These are phyloP conservation scores for Microchrysa polita DNA, from an alignment of 2,888 invertebrate species.

Conservation along the genomic window DNA sequence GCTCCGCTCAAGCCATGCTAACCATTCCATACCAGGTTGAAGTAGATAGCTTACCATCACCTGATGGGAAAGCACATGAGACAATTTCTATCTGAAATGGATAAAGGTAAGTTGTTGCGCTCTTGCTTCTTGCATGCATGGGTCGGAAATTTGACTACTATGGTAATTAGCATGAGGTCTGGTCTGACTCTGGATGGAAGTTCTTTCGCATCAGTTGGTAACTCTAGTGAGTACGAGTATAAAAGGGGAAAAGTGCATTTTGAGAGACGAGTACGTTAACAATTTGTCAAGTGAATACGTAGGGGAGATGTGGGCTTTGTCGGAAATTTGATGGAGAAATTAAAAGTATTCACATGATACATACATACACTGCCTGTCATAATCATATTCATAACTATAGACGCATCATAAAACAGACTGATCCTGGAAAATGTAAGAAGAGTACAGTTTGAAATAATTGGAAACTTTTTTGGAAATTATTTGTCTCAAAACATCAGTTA, in stretches of 20 bases:
- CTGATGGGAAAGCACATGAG: constrained; percentile 21
- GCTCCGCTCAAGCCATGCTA: background rate
- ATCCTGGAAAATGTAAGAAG: no score
- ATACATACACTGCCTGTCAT: no score
- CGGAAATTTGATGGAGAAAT: no score
- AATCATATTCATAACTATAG: no score
- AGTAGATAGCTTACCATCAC: constrained; percentile 26
- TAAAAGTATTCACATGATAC: no score
- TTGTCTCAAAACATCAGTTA: no score
- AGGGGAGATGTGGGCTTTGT: background rate
- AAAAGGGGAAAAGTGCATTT: background rate
- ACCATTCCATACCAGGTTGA: background rate
- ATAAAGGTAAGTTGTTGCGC: no score
- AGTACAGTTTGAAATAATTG: no score
- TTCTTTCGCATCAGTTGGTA: constrained; percentile 23
- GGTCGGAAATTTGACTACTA: constrained; percentile 21
- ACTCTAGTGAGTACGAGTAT: background rate
- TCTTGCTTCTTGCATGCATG: no score
- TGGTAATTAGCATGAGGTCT: constrained; percentile 17
- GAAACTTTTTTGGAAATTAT: no score
- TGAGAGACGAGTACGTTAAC: background rate
- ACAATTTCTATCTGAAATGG: background rate
- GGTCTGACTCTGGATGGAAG: constrained; percentile 25
- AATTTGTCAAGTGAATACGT: background rate
- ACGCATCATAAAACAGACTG: no score